Evolutionary conservation across 2,888 invertebrate genomes (phyloP).

Genomic region (Pyrrhia umbra): DNA sequence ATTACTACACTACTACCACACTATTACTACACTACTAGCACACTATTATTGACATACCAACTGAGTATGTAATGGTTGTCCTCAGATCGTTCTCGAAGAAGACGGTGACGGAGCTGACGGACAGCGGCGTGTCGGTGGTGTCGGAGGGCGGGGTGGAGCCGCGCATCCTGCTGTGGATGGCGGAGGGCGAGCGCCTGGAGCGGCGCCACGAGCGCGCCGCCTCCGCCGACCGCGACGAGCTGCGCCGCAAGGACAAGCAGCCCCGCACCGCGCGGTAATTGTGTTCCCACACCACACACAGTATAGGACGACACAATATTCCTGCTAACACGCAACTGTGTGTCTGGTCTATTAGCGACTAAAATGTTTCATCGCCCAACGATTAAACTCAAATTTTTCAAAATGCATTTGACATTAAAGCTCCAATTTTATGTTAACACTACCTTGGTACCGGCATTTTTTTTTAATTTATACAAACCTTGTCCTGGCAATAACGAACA

Average conservation of each 20-base stretch:
- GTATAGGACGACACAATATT: no score
- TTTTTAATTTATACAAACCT: no score
- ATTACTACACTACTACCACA: no score
- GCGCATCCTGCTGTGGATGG: constrained; percentile 82
- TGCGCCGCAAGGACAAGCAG: constrained; percentile 67
- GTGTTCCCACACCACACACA: background rate
- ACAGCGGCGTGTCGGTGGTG: constrained; percentile 91
- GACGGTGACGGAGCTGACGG: constrained; percentile 93
- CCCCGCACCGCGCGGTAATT: constrained; percentile 31
- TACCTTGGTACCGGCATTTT: no score
- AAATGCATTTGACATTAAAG: no score
- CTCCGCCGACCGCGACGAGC: constrained; percentile 75
- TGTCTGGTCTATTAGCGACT: no score
- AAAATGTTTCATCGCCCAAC: no score
- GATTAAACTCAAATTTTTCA: no score
- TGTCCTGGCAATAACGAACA: no score
- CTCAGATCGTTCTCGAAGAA: constrained; percentile 92
- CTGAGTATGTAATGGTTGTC: background rate
- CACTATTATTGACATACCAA: no score
- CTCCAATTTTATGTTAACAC: no score
- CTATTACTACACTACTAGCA: background rate
- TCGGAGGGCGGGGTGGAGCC: constrained; percentile 50
- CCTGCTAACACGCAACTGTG: background rate
- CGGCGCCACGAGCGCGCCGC: constrained; percentile 69
- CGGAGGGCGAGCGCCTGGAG: constrained; percentile 69